Conservation (phyloP, 2,888 invertebrate genomes). For the Carterocephalus palaemon region DNA sequence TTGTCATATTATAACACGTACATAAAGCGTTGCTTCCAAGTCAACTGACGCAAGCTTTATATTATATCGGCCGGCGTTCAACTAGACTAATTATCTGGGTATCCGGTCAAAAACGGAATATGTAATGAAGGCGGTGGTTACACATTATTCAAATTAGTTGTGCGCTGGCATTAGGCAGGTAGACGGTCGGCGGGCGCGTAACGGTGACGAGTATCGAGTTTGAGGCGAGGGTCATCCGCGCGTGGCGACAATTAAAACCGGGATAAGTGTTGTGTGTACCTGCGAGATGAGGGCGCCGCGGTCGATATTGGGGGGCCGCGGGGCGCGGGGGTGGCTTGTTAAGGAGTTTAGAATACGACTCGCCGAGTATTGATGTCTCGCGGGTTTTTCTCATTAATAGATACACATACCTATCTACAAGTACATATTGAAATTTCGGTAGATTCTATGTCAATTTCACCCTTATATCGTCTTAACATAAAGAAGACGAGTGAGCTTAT, state of each 20-base stretch:
- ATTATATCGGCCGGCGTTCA: too few relatives aligned
- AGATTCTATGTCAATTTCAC: too few relatives aligned
- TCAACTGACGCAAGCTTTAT: too few relatives aligned
- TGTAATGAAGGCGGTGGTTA: conserved; percentile 23
- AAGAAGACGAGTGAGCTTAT: conserved; percentile 4
- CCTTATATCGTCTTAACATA: not conserved
- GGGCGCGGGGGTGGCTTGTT: conserved; percentile 57
- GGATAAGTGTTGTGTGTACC: conserved; percentile 78
- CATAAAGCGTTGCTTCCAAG: too few relatives aligned
- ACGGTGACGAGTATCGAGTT: conserved; percentile 38
- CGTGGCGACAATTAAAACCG: conserved; percentile 77
- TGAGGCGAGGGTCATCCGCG: conserved; percentile 63
- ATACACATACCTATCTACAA: conserved; percentile 17
- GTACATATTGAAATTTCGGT: not conserved
- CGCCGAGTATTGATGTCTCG: conserved; percentile 66
- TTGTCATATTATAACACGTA: too few relatives aligned
- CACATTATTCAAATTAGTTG: conserved; percentile 40
- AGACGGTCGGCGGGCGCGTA: conserved; percentile 35
- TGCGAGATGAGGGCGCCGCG: conserved; percentile 75
- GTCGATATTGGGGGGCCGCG: conserved; percentile 64
- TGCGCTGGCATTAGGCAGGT: conserved; percentile 37
- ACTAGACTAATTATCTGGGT: conserved; percentile 12
- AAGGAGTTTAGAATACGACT: conserved; percentile 74
- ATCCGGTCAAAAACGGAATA: conserved; percentile 12
- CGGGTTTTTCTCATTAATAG: conserved; percentile 45